Evolutionary conservation across 2,888 invertebrate species (phyloP).

Genomic region (Brenthis daphne): DNA sequence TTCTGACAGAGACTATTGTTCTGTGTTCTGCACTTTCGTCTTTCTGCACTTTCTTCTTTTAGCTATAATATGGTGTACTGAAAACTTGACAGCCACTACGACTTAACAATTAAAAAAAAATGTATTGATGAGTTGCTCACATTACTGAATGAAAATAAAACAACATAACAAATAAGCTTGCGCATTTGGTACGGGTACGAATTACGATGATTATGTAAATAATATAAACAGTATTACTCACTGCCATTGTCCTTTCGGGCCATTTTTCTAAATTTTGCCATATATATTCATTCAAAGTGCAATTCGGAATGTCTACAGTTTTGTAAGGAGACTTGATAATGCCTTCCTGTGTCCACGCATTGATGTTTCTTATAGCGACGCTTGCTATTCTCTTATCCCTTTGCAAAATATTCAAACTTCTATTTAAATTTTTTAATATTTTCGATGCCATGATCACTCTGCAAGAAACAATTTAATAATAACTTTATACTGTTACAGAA

Average conservation of each 20-base stretch:
- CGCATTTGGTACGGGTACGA: no score
- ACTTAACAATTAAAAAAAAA: no score
- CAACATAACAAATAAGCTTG: no score
- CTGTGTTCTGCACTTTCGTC: no score
- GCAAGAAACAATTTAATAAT: not conserved
- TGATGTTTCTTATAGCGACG: constrained; percentile 51
- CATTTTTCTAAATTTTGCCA: constrained; percentile 85
- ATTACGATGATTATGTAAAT: no score
- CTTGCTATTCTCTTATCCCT: constrained; percentile 39
- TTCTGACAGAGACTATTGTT: no score
- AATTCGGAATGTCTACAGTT: constrained; percentile 75
- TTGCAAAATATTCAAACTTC: constrained; percentile 45
- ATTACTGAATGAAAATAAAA: no score
- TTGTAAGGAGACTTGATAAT: constrained; percentile 77
- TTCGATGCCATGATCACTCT: constrained; percentile 51
- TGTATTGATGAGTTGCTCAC: no score
- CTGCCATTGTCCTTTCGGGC: constrained; percentile 83
- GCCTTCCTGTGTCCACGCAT: constrained; percentile 65
- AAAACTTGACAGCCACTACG: no score
- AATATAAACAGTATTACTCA: constrained; percentile 62
- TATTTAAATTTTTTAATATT: constrained; percentile 52
- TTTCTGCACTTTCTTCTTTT: no score
- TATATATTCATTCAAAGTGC: constrained; percentile 82
- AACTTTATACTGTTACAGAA: no score
- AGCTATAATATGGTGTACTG: no score